These are phyloP conservation scores for Propithecus perrieri DNA, from an alignment of 2,797 vertebrate genomes.

Conservation along the genomic window DNA sequence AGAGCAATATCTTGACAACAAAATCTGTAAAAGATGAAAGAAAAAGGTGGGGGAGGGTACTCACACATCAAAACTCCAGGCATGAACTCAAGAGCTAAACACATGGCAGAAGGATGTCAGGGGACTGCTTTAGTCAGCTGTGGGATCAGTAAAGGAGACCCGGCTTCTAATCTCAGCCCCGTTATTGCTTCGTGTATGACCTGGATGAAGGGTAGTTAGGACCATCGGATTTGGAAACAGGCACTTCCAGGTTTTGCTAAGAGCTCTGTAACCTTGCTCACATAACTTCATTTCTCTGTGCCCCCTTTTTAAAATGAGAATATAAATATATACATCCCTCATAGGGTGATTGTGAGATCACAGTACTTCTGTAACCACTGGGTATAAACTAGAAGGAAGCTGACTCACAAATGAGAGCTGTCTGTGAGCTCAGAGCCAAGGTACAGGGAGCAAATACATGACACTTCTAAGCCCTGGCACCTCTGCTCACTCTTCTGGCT, in stretches of 20 bases:
- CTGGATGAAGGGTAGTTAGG: neutral
- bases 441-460: neutral
- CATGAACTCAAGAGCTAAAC: conserved; percentile 13
- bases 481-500: neutral
- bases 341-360: neutral
- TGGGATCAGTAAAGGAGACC: neutral
- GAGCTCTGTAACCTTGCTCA: neutral
- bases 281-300: neutral
- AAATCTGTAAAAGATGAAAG: conserved; percentile 65
- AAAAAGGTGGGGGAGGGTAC: neutral
- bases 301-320: neutral
- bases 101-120: neutral
- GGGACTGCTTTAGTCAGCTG: neutral
- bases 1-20: conserved; percentile 58
- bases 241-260: neutral
- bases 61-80: conserved; percentile 31
- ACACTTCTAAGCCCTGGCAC: neutral
- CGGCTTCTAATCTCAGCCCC: neutral
- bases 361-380: neutral
- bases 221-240: neutral
- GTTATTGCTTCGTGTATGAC: neutral
- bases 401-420: neutral
- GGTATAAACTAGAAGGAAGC: neutral
- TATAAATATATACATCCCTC: neutral
- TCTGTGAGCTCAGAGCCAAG: neutral